Base-by-base conservation (phyloP, 2,888 invertebrate species). In the Drosophila mulleri region DNA sequence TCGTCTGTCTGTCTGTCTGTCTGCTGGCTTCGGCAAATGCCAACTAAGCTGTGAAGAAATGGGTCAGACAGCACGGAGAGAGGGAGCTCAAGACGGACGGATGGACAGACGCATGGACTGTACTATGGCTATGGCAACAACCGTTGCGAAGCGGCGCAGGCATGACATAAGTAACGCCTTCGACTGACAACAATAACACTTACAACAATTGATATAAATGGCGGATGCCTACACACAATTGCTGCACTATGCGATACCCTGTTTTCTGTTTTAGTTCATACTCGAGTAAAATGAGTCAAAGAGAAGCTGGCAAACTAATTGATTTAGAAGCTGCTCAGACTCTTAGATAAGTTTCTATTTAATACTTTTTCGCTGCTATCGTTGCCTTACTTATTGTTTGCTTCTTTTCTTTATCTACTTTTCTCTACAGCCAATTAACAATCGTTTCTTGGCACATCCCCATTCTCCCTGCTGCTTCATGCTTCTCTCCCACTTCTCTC, bases 11-110 rank as follows among this genome's bases (percentile, higher is more conserved):
- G 20, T 14, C 23, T 29, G 23, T 6, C 37, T 20, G 35, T 29
- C 54, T 12, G 41, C 26, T 26, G 26, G 37, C 54, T n/a, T 12
- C 7, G 44, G 37, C 64, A 63, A 70, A 71, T 68, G 66, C 68
- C 72, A 64, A 53, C 77, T 85, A 85, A 80, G 83, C 83, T 72
- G 68, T 56, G 44, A 66, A 85, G 83, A 83, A 83, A 85, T 83
- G 86, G 83, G 83, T 83, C 83, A 83, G 88, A 83, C 87, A 81
- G 58, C n/a, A 41, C 41, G 2, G n/a, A n/a, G 32, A 32, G 8
- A 2, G n/a, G 16, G n/a, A n/a, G 41, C 8, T 1, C n/a, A 3
- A 53, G 50, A 11, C 29, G 53, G 50, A 29, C 37, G 45, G 56
- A 45, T 32, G 39, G 26, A 11, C 48, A 1, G 29, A 48, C 11